Base-by-base conservation (phyloP, 1,140 invertebrate genomes). In the Drosophila kepulauana region DNA sequence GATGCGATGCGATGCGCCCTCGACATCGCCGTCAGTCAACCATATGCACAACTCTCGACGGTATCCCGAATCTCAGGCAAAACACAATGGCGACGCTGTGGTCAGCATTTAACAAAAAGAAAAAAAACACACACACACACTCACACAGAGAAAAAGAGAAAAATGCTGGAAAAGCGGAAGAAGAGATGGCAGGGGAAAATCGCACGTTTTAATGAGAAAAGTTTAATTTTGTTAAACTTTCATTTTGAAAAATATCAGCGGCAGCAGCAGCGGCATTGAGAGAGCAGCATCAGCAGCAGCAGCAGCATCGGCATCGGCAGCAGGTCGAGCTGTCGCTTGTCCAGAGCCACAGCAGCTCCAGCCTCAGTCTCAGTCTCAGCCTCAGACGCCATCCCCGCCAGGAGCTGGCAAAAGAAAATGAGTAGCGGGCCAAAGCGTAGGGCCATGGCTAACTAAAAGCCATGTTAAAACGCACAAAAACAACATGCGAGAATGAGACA, bases 161-260 rank as follows among this genome's bases (percentile, higher is more conserved):
- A 49, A 54, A 25, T 25, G 20, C 20, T 25, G 61, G 72, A 45
- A 57, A 48, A 11, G 38, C 38, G 38, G 11, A 7, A 11, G 11
- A 46, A 51, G 56, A 10, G 51, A 30, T 35, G 52, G 56, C 61
- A 46, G 16, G 58, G 43, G n/a, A 81, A 87, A 82, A 90, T 91
- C 75, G 86, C 91, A 91, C 87, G 91, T 92, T 92, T 92, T 92
- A 92, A 92, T 92, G 91, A 92, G 91, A 92, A 92, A 92, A 92
- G 91, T 92, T 92, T 92, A 92, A 92, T 92, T 91, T 88, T 81
- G 84, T 91, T 91, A 92, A 91, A 91, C 78, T 91, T 91, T 91
- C 89, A 81, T 91, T 91, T 91, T 81, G 79, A 81, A 89, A 87
- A 90, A 89, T 89, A 88, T 89, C 85, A 79, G 85, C 70, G 73